These are phyloP conservation scores for Ivindomyrus marchei DNA, from an alignment of 2,113 vertebrate species.

Conservation along the genomic window DNA sequence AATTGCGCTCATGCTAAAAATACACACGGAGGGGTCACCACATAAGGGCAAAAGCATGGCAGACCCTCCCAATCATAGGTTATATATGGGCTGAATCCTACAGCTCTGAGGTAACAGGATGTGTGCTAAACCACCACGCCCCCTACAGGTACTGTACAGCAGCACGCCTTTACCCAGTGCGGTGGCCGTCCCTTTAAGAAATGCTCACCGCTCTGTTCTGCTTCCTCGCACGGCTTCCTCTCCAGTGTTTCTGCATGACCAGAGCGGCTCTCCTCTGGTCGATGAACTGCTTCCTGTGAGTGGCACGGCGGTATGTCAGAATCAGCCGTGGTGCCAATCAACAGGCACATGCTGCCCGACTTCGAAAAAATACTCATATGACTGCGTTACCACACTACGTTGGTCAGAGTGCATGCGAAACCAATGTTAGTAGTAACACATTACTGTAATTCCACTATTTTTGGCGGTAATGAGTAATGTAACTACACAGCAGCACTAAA, in stretches of 20 bases:
- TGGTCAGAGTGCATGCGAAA: background rate
- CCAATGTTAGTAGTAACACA: background rate
- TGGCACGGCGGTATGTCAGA: background rate
- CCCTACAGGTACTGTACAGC: background rate
- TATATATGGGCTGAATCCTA: background rate
- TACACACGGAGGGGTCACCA: background rate
- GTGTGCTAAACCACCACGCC: background rate
- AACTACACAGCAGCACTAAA: background rate
- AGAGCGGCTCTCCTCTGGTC: conserved; percentile 66
- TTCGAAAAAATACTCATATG: background rate
- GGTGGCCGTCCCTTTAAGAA: background rate
- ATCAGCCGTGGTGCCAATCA: background rate
- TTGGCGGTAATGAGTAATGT: background rate
- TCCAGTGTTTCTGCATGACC: conserved; percentile 78
- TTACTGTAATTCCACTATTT: background rate
- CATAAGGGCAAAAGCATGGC: background rate
- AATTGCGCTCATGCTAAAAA: background rate
- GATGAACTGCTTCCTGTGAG: conserved; percentile 73
- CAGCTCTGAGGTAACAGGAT: background rate
- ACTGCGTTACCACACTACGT: background rate
- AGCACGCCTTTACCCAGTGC: background rate
- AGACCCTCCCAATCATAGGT: background rate
- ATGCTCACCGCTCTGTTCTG: conserved; percentile 70
- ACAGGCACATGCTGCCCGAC: background rate
- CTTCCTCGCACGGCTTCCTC: conserved; percentile 65